A percentile compares a stretch with the other conserved stretches of the same genome.
These are phyloP conservation scores for Fratercula arctica DNA, from an alignment of 2,797 vertebrate genomes.

Conservation along the genomic window DNA sequence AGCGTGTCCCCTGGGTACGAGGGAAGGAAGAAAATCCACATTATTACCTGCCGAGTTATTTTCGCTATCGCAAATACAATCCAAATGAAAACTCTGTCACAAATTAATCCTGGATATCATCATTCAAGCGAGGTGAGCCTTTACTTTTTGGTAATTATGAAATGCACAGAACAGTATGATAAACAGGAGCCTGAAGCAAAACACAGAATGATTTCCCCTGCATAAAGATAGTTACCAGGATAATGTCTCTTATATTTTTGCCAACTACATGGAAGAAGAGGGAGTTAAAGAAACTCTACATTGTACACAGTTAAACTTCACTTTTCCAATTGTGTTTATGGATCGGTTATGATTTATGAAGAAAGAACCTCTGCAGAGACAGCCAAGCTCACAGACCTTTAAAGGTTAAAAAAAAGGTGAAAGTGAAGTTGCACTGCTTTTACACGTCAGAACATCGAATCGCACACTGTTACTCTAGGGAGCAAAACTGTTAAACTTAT, in stretches of 20 bases:
- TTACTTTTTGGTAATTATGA: background rate
- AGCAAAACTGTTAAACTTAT: background rate
- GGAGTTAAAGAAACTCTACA: background rate
- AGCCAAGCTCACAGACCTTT: background rate
- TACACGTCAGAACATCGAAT: background rate
- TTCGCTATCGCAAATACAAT: background rate
- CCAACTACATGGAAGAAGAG: background rate
- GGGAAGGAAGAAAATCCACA: background rate
- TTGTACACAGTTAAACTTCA: background rate
- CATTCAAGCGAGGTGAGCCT: background rate
- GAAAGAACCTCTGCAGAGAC: background rate
- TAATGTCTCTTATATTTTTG: background rate
- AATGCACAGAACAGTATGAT: background rate
- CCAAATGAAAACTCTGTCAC: background rate
- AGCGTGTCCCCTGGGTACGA: conserved; percentile 87
- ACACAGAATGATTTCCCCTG: background rate
- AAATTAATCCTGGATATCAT: background rate
- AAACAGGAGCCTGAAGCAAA: background rate
- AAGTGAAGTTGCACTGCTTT: background rate
- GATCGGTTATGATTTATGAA: background rate
- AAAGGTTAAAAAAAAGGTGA: background rate
- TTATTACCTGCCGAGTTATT: background rate
- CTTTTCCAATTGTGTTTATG: background rate
- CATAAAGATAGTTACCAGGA: background rate
- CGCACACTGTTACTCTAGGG: background rate